Evolutionary conservation across 2,888 invertebrate genomes (phyloP).

Genomic region (Phrixothrix hirtus): DNA sequence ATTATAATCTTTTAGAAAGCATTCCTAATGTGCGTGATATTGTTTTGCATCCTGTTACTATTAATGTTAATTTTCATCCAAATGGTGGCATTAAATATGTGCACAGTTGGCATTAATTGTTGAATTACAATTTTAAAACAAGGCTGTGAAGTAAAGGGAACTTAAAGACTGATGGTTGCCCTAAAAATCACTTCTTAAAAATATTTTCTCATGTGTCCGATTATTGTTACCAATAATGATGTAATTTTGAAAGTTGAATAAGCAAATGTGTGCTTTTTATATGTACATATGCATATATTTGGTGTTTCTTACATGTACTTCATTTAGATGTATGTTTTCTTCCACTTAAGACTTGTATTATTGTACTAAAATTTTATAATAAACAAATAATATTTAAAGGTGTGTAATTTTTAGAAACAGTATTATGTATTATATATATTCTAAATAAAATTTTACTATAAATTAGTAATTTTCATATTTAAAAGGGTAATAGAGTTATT

Average conservation of each 20-base stretch:
- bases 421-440: too few species aligned
- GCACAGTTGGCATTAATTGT: constrained; percentile 17
- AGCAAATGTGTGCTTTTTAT: background rate
- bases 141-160: constrained; percentile 27
- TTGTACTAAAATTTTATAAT: background rate
- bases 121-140: constrained; percentile 1
- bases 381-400: background rate
- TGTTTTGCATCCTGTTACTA: constrained; percentile 83
- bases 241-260: background rate
- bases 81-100: constrained; percentile 9
- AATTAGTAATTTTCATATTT: too few species aligned
- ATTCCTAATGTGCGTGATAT: constrained; percentile 61
- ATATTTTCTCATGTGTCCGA: too few species aligned
- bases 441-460: too few species aligned
- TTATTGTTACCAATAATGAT: background rate
- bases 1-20: constrained; percentile 62
- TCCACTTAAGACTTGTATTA: too few species aligned
- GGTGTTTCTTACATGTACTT: background rate
- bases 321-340: too few species aligned
- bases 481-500: too few species aligned
- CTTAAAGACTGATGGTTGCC: constrained; percentile 27
- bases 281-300: too few species aligned
- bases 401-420: too few species aligned
- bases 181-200: constrained; percentile 18
- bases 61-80: constrained; percentile 78